phyloP scores from a whole-genome alignment of 2,888 invertebrate species.

The Lissonota sp. region DNA sequence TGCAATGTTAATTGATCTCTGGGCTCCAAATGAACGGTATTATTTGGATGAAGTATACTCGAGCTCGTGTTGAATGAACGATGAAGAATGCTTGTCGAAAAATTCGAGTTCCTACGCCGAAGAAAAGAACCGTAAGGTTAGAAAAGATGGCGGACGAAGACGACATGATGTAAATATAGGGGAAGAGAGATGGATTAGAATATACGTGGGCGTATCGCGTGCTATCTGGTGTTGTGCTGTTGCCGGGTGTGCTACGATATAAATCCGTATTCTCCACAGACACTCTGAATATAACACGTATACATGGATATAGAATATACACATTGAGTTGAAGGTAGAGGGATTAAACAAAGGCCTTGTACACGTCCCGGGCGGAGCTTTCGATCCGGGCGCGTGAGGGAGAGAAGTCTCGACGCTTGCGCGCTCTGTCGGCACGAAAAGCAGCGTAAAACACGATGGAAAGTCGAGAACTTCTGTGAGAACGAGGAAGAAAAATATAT shows the following conservation, averaged over 20 bases:
- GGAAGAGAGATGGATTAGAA: slow-evolving; percentile 49
- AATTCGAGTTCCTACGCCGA: neutral
- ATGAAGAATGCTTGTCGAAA: slow-evolving; percentile 3
- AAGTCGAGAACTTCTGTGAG: slow-evolving; percentile 56
- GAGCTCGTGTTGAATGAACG: neutral
- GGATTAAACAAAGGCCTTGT: slow-evolving; percentile 79
- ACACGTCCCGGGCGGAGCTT: slow-evolving; percentile 79
- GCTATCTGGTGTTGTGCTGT: slow-evolving; percentile 59
- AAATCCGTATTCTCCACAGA: neutral
- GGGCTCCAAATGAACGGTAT: slow-evolving; percentile 10
- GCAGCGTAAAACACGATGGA: slow-evolving; percentile 27
- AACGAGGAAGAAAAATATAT: slow-evolving; percentile 8
- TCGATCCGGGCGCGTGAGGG: slow-evolving; percentile 72
- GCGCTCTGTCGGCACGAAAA: slow-evolving; percentile 39
- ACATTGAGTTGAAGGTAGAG: slow-evolving; percentile 64
- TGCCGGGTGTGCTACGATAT: slow-evolving; percentile 30
- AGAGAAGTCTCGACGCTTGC: slow-evolving; percentile 63
- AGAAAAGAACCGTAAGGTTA: slow-evolving; percentile 7
- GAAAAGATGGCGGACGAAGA: slow-evolving; percentile 29
- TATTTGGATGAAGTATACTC: slow-evolving; percentile 15
- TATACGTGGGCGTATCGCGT: slow-evolving; percentile 75
- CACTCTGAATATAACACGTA: slow-evolving; percentile 16
- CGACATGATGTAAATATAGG: neutral
- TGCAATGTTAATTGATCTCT: too few species aligned
- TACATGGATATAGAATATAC: slow-evolving; percentile 29